Evolutionary conservation across 2,113 vertebrate genomes (phyloP), one percentile per base, ranked within the genome.

Genomic region (Oreotrochilus melanogaster): DNA sequence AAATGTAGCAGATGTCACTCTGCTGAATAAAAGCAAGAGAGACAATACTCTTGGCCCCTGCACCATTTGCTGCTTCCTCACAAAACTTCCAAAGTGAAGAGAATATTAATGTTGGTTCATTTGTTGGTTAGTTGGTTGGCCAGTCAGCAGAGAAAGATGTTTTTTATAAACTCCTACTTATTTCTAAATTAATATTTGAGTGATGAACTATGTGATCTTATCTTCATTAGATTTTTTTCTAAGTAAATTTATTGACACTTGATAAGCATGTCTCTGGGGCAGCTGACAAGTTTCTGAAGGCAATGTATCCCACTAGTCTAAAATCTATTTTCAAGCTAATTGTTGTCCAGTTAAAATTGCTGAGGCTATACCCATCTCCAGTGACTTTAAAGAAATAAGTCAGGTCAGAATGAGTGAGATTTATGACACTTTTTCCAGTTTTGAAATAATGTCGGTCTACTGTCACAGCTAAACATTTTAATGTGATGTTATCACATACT

Each of bases 1-100:
- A 85, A 86, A 87, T n/a, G 42, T 66, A 96, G 61, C 96, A 96
- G 96, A 94, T 97, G 96, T 91, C 65, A 65, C 43, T n/a, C 43
- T 83, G 67, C 27, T 61, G 71, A 92, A 78, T 83, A 95, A 73
- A 88, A 93, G 54, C 5, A 5, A 58, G 60, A 69, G 35, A 67
- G 37, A 22, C 45, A 64, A 45, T n/a, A 73, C 48, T 56, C n/a
- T 86, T 96, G 75, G 18, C 7, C 37, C 21, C 33, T 86, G 79
- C 48, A 65, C 57, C 9, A 10, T 54, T 88, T 90, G 42, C 10
- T 74, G 17, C 27, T 69, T 92, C 28, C 8, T 78, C 28, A 35
- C 33, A 54, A 37, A 33, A 67, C 85, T 90, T 88, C 50, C 48
- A 51, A 72, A 92, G 17, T 65, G 39, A 92, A 79, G 57, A 86